Evolutionary conservation across 2,113 vertebrate species (phyloP).

Genomic region (Paralichthys olivaceus): DNA sequence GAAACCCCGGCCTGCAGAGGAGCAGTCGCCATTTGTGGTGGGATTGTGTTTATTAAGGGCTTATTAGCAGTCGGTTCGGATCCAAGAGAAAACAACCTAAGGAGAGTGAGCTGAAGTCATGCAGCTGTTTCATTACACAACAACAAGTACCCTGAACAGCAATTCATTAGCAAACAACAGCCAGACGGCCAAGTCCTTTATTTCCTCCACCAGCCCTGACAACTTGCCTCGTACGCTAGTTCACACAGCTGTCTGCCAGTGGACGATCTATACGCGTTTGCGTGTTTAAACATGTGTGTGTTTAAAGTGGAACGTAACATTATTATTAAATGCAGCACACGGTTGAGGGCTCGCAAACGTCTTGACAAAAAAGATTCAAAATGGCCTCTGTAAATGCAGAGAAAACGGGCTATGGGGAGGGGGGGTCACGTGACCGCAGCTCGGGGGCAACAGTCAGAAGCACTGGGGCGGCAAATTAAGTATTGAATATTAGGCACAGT

Average conservation of each 20-base stretch:
- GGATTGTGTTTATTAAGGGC: conserved; percentile 9
- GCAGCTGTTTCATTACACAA: conserved; percentile 74
- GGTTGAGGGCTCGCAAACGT: conserved; percentile 20
- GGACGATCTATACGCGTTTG: conserved; percentile 6
- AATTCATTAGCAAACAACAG: conserved; percentile 72
- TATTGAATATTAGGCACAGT: conserved; percentile 71
- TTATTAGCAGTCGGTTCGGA: conserved; percentile 73
- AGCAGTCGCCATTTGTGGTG: neutral
- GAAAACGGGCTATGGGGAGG: conserved; percentile 25
- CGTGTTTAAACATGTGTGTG: neutral
- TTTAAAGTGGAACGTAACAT: neutral
- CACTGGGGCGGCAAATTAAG: conserved; percentile 74
- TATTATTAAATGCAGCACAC: neutral
- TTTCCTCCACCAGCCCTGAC: conserved; percentile 35
- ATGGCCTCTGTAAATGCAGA: conserved; percentile 59
- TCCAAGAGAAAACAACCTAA: conserved; percentile 65
- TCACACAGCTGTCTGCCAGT: conserved; percentile 51
- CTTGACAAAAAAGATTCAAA: conserved; percentile 47
- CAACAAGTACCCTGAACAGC: conserved; percentile 68
- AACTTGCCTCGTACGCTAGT: conserved; percentile 23
- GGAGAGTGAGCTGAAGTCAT: conserved; percentile 62
- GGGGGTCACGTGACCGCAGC: conserved; percentile 50
- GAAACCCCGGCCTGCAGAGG: conserved; percentile 36
- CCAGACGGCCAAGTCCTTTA: conserved; percentile 50
- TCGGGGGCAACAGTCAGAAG: conserved; percentile 61